Conservation (phyloP, 2,888 invertebrate genomes). For the Archips xylosteana region DNA sequence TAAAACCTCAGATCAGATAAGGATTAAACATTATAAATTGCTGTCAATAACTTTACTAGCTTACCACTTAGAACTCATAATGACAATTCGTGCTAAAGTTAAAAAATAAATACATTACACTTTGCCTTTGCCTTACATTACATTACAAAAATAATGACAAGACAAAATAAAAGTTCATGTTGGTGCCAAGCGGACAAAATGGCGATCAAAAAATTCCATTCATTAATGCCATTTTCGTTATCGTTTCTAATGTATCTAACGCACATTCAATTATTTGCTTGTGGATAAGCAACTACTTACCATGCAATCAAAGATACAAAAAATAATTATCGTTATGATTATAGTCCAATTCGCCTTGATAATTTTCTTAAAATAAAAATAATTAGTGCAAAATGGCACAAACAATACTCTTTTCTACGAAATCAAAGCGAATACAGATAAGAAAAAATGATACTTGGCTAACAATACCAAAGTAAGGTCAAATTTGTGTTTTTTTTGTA, state of each 20-base stretch:
- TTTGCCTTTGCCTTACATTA: neutral
- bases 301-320: neutral
- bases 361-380: neutral
- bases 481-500: neutral
- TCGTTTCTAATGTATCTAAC: neutral
- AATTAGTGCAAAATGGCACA: conserved; percentile 11
- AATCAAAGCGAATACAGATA: neutral
- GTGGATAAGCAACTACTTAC: neutral
- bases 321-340: neutral
- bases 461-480: neutral
- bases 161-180: conserved; percentile 37
- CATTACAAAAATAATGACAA: neutral
- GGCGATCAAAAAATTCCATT: conserved; percentile 22
- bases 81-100: too few relatives aligned
- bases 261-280: neutral
- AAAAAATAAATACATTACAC: too few relatives aligned
- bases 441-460: neutral
- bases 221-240: conserved; percentile 14
- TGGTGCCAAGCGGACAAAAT: conserved; percentile 38
- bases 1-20: too few relatives aligned
- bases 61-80: too few relatives aligned
- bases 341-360: neutral
- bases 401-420: too few relatives aligned
- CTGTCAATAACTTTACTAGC: too few relatives aligned
- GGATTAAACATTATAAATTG: too few relatives aligned